Evolutionary conservation across 2,113 vertebrate genomes (phyloP).

Genomic region (Cygnus buccinator): DNA sequence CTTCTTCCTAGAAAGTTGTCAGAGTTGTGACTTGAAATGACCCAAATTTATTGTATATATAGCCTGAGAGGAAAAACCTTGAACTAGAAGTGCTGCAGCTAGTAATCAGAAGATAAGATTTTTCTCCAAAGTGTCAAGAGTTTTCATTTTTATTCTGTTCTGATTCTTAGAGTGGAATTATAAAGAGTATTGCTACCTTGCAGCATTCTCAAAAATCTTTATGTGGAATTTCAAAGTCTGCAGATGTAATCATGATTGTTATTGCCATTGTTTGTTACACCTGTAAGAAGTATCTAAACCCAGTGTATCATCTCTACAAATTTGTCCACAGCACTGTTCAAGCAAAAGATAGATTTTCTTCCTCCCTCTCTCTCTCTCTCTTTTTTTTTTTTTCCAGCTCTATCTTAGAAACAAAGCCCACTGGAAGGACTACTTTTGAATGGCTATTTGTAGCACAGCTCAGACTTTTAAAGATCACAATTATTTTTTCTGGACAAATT

Average conservation of each 20-base stretch:
- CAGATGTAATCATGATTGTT: background rate
- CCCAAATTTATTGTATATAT: conserved; percentile 26
- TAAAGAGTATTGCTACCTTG: background rate
- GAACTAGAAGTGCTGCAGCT: background rate
- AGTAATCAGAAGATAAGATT: conserved; percentile 25
- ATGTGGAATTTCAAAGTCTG: background rate
- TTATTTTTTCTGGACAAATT: background rate
- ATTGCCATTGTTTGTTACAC: background rate
- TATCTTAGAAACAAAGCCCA: background rate
- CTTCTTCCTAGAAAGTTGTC: background rate
- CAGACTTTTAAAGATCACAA: background rate
- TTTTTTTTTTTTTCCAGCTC: background rate
- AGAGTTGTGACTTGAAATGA: background rate
- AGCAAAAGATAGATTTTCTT: background rate
- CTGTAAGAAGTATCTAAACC: background rate
- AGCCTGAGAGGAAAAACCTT: conserved; percentile 7
- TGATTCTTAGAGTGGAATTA: background rate
- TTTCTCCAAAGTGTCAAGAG: background rate
- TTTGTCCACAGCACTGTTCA: background rate
- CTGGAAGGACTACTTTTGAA: background rate
- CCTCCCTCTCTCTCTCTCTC: background rate
- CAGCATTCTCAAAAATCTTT: background rate
- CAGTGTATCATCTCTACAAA: background rate
- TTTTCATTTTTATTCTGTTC: conserved; percentile 21
- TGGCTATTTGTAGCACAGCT: background rate